Evolutionary conservation across 2,888 invertebrate genomes (phyloP).

Genomic region (Drosophila prolongata): DNA sequence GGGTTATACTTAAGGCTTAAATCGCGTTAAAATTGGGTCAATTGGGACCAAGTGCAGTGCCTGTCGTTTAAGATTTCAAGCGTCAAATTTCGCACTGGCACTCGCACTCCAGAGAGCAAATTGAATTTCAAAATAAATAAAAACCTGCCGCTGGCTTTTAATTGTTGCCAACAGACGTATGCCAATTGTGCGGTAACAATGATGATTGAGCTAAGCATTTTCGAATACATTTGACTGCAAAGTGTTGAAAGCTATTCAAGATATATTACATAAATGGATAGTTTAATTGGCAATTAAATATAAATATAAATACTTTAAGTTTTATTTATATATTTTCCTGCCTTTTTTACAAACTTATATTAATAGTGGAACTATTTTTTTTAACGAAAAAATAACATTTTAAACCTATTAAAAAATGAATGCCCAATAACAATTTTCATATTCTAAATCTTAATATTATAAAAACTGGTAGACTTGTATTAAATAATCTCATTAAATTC

Average conservation of each 20-base stretch:
- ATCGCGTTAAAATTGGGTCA: conserved; percentile 71
- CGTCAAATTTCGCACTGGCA: conserved; percentile 5
- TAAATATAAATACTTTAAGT: no score
- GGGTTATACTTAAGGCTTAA: conserved; percentile 32
- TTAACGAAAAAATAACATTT: no score
- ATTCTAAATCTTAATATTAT: not conserved
- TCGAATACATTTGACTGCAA: not conserved
- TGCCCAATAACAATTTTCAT: not conserved
- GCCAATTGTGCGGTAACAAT: conserved; percentile 15
- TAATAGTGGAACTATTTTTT: no score
- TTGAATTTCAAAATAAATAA: conserved; percentile 23
- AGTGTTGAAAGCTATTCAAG: not conserved
- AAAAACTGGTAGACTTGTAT: not conserved
- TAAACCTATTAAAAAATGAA: no score
- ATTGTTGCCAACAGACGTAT: conserved; percentile 12
- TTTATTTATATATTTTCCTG: no score
- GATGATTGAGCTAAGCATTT: conserved; percentile 9
- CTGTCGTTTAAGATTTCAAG: conserved; percentile 30
- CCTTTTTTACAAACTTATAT: no score
- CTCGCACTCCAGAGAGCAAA: not conserved
- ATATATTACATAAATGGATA: no score
- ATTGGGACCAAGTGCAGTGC: conserved; percentile 51
- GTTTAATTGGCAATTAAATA: no score
- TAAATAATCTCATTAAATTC: not conserved
- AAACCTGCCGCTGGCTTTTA: conserved; percentile 1